Percentiles rank a stretch among this genome's conserved stretches.
These are phyloP conservation scores for Crotalus horridus DNA, from an alignment of 2,113 vertebrate genomes.

Conservation along the genomic window DNA sequence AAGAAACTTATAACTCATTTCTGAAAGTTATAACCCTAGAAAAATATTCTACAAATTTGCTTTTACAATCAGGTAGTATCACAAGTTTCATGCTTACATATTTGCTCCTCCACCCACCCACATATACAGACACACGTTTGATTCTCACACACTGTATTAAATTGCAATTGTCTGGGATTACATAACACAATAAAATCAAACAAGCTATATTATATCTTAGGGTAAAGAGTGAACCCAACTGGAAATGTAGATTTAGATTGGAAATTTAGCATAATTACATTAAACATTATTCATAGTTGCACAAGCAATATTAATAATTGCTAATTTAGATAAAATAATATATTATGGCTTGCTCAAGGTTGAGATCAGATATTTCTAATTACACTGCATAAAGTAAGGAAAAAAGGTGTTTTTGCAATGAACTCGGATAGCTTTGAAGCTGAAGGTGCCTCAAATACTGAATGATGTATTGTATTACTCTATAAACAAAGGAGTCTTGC, in stretches of 20 bases:
- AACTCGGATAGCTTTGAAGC: background rate
- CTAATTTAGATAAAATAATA: background rate
- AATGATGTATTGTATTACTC: background rate
- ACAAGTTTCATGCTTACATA: background rate
- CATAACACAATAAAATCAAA: background rate
- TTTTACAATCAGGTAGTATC: background rate
- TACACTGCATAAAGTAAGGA: background rate
- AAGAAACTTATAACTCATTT: background rate
- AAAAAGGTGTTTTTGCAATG: background rate
- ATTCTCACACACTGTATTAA: background rate
- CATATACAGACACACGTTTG: background rate
- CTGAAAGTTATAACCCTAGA: background rate
- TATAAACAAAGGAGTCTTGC: background rate
- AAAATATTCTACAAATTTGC: background rate
- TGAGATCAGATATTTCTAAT: background rate
- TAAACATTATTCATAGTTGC: background rate
- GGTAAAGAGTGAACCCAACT: background rate
- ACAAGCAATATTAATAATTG: background rate
- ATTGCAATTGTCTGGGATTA: background rate
- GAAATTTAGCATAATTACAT: background rate
- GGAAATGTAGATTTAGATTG: background rate
- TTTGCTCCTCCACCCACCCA: too few species aligned
- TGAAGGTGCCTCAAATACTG: background rate
- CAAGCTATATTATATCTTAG: background rate
- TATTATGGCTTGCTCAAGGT: background rate